Evolutionary conservation across 2,888 invertebrate species (phyloP), one percentile per base, ranked within the genome.

Genomic region (Luperina nickerlii): DNA sequence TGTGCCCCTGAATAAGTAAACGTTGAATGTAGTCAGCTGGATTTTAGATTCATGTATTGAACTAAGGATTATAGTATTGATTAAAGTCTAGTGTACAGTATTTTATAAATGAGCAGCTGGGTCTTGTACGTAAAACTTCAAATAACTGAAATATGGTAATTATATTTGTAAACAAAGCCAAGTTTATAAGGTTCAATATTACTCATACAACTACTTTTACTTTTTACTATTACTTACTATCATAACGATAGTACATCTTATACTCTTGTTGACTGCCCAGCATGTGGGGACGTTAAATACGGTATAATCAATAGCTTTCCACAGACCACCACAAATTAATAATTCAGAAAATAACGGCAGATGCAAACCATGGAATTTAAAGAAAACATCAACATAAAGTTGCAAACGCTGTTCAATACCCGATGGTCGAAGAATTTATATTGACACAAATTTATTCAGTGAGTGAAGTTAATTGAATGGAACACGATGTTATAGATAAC

Each of bases 381-480:
- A 88, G 78, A 80, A 79, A 73, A 73, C 54, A 86, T 86, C 74
- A 48, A 69, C 76, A 87, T 87, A 79, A 71, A 71, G 38, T 76
- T 63, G 69, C 69, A 48, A 68, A 67, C 13, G 67, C 38, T 67
- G 60, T 78, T 86, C 65, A 75, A 78, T 57, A 72, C 68, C 1
- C 60, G 69, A 78, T n/a, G 60, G 66, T 18, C 57, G 32, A 62
- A 71, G 79, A 84, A 88, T 88, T 84, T 84, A 85, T 81, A 82
- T 78, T 74, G 87, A 78, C 78, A 88, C 45, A 81, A 81, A 88
- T 88, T 51, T 79, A 87, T 87, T 78, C 85, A 85, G 68, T 57
- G 18, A 84, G 66, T 71, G 42, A 82, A 79, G 76, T 70, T 82
- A 87, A 82, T 82, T 83, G 70, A 83, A 88, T 83, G 45, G 54